phyloP scores from a whole-genome alignment of 2,113 vertebrate genomes.

The Seriola dumerili region DNA sequence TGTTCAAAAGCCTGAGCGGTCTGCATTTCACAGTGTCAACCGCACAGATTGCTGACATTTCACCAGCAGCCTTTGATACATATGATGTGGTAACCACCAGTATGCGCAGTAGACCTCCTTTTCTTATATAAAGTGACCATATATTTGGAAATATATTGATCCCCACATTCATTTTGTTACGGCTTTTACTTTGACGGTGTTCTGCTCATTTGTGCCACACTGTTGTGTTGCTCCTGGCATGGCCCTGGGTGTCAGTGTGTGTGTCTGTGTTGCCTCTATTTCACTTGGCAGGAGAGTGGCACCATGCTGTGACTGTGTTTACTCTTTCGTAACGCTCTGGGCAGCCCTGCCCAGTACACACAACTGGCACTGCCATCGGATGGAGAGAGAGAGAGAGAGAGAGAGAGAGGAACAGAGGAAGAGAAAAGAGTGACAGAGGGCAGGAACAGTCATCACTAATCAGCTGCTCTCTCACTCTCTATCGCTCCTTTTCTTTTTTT shows the following conservation, averaged over 20 bases:
- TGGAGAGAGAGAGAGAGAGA: slow-evolving; percentile 1
- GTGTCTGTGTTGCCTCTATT: slow-evolving; percentile 52
- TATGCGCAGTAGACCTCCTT: neutral
- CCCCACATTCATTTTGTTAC: neutral
- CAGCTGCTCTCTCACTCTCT: slow-evolving; percentile 18
- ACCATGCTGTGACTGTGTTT: slow-evolving; percentile 67
- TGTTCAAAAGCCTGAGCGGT: slow-evolving; percentile 30
- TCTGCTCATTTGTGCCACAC: neutral
- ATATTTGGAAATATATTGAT: neutral
- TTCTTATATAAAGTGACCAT: neutral
- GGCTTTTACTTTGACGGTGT: neutral
- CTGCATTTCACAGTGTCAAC: slow-evolving; percentile 41
- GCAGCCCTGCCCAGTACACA: slow-evolving; percentile 53
- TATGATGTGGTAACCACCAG: neutral
- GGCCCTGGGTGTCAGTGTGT: slow-evolving; percentile 7
- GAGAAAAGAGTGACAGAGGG: slow-evolving; percentile 31
- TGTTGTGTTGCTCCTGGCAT: slow-evolving; percentile 8
- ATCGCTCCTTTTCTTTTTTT: neutral
- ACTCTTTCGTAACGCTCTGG: slow-evolving; percentile 69
- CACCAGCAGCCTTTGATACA: slow-evolving; percentile 18
- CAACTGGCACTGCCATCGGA: slow-evolving; percentile 49
- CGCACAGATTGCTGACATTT: slow-evolving; percentile 3
- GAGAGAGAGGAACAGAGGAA: neutral
- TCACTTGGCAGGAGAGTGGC: slow-evolving; percentile 69
- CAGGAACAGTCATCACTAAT: slow-evolving; percentile 45